Base-by-base conservation (phyloP, 2,888 invertebrate species). In the Cataglyphis albicans region DNA sequence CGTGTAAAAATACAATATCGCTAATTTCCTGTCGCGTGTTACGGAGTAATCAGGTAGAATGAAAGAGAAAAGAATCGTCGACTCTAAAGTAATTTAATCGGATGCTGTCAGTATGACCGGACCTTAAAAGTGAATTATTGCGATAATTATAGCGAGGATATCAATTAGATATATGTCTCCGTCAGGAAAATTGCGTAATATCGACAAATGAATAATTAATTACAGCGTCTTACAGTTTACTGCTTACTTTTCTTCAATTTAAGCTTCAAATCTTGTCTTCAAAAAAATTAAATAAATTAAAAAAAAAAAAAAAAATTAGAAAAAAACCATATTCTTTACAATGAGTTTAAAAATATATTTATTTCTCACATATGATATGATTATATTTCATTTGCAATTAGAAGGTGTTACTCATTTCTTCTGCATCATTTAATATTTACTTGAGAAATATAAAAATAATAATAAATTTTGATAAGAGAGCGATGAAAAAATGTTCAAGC, bases 161-260 rank as follows among this genome's bases (percentile, higher is more conserved):
- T 78, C 72, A 25, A 48, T 59, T 72, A 80, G 44, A 61, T 44
- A 44, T 4, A 44, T n/a, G 59, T 80, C 59, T 29, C 25, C 44
- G 59, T 44, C 44, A 61, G 70, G 35, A 70, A 80, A 80, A 70
- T 80, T 35, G 35, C 44, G 29, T 76, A 72, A 80, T 61, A 80
- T 72, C 59, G 78, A 61, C 72, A 72, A 80, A 80, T 44, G 35
- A 72, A 72, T 72, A 72, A 80, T 61, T 80, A 80, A 72, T 80
- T 80, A 18, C 2, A n/a, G 18, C 44, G 61, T 35, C n/a, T 25
- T 21, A 44, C n/a, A 7, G 12, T 48, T 29, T 41, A 18, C 21
- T 38, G 25, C 21, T 9, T n/a, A 25, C 74, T 44, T 73, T 3
- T 21, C 29, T 15, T 25, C 12, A 18, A 52, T 12, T 12, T 15